Base-by-base conservation (phyloP, 2,113 vertebrate species). In the Accipiter virgatus region DNA sequence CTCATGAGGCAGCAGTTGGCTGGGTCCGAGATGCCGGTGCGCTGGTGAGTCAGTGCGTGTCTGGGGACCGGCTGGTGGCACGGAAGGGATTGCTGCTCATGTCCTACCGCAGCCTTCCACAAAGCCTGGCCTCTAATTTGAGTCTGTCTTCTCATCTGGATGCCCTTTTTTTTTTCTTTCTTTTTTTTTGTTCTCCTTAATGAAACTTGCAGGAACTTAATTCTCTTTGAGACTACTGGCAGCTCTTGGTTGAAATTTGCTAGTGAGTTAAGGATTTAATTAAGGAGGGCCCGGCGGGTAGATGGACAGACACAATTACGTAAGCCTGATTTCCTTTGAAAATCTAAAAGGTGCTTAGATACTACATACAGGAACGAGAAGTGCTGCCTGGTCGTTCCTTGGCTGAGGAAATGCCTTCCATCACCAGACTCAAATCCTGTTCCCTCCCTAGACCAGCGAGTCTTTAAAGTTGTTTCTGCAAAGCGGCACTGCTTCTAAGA, bases 211-310 rank as follows among this genome's bases (percentile, higher is more conserved):
- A 68, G 59, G 68, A 65, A 22, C 43, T 25, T 23, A 73, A 53
- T 80, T 86, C 42, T 88, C 3, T 21, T 36, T 40, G 45, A 91
- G 45, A 59, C 34, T 83, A 7, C 21, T 83, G 75, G 63, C 10
- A 27, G 55, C 75, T 81, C 86, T 92, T 20, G 42, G 43, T 43
- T 92, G 80, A 58, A 90, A 71, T 62, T 80, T 58, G 34, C 52
- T 50, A 29, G 7, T 48, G 67, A 92, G 34, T 61, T 86, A 73
- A 83, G n/a, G 23, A 68, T 77, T 80, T 92, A 83, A 95, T 90
- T 83, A 53, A 11, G 23, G 36, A 80, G 7, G 34, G 29, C 53
- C 62, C 26, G 38, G 42, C 0, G 0, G 9, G 45, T 45, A 50
- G 72, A 63, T 81, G 67, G 86, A 67, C 45, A 45, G 55, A 36